Evolutionary conservation across 2,888 invertebrate genomes (phyloP).

Genomic region (Tipula lateralis): DNA sequence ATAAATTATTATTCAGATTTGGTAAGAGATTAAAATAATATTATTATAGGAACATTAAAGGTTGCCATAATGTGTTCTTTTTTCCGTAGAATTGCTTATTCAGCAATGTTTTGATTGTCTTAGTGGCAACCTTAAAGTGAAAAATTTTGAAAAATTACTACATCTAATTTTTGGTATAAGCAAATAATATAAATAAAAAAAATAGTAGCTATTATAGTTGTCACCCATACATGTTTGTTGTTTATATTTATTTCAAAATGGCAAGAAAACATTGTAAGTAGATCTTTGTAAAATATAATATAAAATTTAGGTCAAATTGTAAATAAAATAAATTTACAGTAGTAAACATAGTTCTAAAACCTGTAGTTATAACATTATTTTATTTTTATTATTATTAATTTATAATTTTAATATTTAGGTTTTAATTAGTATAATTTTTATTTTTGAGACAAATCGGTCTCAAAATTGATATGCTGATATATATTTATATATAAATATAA

Average conservation of each 20-base stretch:
- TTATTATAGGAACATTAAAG: not conserved
- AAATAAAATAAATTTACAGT: not conserved
- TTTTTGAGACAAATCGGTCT: conserved; percentile 12
- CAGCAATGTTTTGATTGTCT: not conserved
- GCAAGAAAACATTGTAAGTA: not conserved
- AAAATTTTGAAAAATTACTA: conserved; percentile 26
- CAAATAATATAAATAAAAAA: not conserved
- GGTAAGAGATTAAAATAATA: not conserved
- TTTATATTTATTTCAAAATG: not conserved
- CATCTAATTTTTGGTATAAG: conserved; percentile 28
- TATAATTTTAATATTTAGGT: conserved; percentile 24
- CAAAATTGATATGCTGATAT: conserved; percentile 27
- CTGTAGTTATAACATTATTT: not conserved
- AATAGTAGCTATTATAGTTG: not conserved
- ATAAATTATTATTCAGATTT: not conserved
- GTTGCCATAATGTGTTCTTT: not conserved
- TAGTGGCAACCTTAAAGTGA: not conserved
- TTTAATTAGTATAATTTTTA: conserved; percentile 26
- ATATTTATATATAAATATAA: not conserved
- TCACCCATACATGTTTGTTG: not conserved
- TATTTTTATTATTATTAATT: conserved; percentile 29
- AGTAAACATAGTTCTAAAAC: conserved; percentile 14
- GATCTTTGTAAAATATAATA: not conserved
- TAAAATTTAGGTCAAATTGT: not conserved
- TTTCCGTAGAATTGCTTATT: not conserved